A percentile compares a stretch with the other conserved stretches of the same genome.
phyloP scores from a whole-genome alignment of 2,888 invertebrate genomes.

The Xestia sexstrigata region DNA sequence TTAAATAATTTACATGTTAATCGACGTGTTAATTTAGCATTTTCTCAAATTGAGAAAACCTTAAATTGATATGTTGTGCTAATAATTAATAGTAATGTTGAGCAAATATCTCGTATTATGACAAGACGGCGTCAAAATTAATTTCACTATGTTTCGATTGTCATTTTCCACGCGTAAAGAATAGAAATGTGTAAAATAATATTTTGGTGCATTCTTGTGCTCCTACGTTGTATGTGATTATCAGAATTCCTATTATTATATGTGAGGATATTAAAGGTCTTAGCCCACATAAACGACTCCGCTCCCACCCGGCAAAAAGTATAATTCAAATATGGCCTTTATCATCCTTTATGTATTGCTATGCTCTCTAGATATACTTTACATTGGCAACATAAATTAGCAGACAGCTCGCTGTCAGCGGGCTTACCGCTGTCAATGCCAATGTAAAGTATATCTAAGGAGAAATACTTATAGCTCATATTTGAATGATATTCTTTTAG shows the following conservation, averaged over 20 bases:
- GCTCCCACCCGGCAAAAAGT: too few species aligned
- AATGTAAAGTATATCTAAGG: too few species aligned
- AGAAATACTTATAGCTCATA: too few species aligned
- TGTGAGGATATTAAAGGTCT: conserved; percentile 55
- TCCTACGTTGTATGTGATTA: conserved; percentile 32
- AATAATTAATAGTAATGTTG: conserved; percentile 38
- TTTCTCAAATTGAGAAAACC: conserved; percentile 67
- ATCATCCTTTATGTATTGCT: too few species aligned
- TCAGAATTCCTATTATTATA: conserved; percentile 65
- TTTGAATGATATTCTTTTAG: too few species aligned
- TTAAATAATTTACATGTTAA: conserved; percentile 49
- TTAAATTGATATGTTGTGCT: conserved; percentile 57
- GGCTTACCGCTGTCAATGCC: too few species aligned
- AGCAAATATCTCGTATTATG: conserved; percentile 25
- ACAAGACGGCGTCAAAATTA: conserved; percentile 43
- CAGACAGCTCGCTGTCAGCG: too few species aligned
- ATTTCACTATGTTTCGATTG: conserved; percentile 41
- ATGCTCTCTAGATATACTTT: too few species aligned
- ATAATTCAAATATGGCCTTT: too few species aligned
- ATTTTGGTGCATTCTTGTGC: conserved; percentile 42
- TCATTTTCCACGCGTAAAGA: conserved; percentile 51
- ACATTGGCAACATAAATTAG: too few species aligned
- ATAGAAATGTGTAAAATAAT: conserved; percentile 41
- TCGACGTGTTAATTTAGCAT: conserved; percentile 59
- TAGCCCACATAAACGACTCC: too few species aligned